A percentile compares a stretch with the other conserved stretches of the same genome.
phyloP scores from a whole-genome alignment of 2,113 vertebrate species.

The Nothoprocta perdicaria region DNA sequence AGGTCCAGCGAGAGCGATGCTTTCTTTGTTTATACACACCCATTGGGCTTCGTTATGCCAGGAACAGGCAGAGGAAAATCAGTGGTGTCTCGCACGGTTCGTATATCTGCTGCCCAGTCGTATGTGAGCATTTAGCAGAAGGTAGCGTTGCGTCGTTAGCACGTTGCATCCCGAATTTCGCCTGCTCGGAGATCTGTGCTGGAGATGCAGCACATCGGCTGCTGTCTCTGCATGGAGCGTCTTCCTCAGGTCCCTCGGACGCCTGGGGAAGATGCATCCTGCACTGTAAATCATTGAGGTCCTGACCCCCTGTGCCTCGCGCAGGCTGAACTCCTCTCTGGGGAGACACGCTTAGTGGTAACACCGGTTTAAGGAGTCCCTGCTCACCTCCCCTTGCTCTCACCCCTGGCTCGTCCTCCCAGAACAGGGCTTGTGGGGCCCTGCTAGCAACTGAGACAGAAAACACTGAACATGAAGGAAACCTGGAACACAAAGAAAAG shows the following conservation, averaged over 20 bases:
- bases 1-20: conserved; percentile 47
- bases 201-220: neutral
- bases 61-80: neutral
- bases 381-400: neutral
- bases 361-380: neutral
- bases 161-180: neutral
- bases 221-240: neutral
- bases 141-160: neutral
- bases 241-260: neutral
- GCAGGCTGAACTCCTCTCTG: rapidly evolving
- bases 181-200: rapidly evolving
- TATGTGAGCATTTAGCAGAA: neutral
- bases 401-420: neutral
- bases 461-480: neutral
- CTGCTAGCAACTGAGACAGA: neutral
- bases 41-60: conserved; percentile 8
- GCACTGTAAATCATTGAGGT: rapidly evolving
- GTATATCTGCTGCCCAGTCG: neutral
- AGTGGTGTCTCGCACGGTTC: neutral
- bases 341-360: neutral
- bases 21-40: conserved; percentile 55
- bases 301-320: rapidly evolving
- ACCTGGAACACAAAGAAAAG: neutral
- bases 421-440: neutral
- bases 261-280: neutral